Percentiles rank a stretch among this genome's conserved stretches.
phyloP scores from a whole-genome alignment of 2,113 vertebrate species.

The Mionectes macconnelli region DNA sequence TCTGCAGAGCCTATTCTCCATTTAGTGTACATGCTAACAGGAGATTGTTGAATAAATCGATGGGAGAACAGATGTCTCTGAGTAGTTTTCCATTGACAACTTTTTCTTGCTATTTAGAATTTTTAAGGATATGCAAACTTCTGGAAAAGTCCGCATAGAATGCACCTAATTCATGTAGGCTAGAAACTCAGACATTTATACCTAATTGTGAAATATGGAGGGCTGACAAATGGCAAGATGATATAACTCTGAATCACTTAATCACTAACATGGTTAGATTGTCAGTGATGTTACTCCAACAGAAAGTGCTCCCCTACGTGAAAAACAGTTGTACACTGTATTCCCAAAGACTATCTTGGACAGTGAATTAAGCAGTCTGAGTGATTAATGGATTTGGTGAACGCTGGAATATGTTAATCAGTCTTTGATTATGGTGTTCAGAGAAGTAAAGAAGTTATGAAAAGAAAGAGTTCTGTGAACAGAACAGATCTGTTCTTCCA shows the following conservation, averaged over 20 bases:
- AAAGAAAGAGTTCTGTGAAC: not conserved
- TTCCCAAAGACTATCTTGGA: not conserved
- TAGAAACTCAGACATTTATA: not conserved
- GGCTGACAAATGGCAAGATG: not conserved
- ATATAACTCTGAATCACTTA: conserved; percentile 6
- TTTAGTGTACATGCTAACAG: conserved; percentile 12
- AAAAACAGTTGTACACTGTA: conserved; percentile 6
- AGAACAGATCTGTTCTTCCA: not conserved
- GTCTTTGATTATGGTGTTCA: not conserved
- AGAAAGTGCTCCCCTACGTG: conserved; percentile 8
- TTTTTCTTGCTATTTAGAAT: conserved; percentile 2
- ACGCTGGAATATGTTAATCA: not conserved
- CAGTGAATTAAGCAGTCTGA: not conserved
- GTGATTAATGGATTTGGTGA: not conserved
- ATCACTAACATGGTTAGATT: not conserved
- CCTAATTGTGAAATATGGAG: not conserved
- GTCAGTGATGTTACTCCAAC: not conserved
- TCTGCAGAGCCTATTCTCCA: conserved; percentile 39
- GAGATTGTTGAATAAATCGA: conserved; percentile 7
- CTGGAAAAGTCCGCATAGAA: not conserved
- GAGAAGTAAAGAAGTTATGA: not conserved
- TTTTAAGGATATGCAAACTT: conserved; percentile 1
- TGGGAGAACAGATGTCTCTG: conserved; percentile 24
- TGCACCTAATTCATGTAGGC: not conserved
- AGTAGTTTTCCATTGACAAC: conserved; percentile 5